A percentile compares a stretch with the other conserved stretches of the same genome.
Evolutionary conservation across 2,113 vertebrate species (phyloP).

Genomic region (Rutilus rutilus): DNA sequence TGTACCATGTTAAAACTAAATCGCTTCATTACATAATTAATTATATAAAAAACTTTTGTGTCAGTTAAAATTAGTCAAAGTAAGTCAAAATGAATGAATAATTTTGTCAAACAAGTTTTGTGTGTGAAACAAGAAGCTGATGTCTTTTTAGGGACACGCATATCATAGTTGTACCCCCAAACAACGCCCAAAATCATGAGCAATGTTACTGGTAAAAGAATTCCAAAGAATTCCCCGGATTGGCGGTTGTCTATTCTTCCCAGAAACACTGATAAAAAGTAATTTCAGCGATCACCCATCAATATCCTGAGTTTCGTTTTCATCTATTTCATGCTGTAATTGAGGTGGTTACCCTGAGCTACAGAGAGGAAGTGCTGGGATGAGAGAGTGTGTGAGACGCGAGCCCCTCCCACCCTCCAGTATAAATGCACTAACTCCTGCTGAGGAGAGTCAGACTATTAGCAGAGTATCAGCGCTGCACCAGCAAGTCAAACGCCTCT

Average conservation of each 20-base stretch:
- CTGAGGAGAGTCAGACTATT: slow-evolving; percentile 76
- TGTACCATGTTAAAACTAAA: too few species aligned
- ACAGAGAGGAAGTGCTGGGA: slow-evolving; percentile 53
- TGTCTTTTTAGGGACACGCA: neutral
- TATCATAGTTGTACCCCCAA: neutral
- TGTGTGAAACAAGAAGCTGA: neutral
- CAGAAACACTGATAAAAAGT: neutral
- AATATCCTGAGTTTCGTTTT: slow-evolving; percentile 9
- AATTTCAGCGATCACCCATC: neutral
- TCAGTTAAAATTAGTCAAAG: too few species aligned
- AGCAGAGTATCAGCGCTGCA: slow-evolving; percentile 80
- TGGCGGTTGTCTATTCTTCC: neutral
- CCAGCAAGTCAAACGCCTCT: slow-evolving; percentile 70
- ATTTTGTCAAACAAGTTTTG: too few species aligned
- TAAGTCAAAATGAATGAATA: too few species aligned
- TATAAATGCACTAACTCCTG: slow-evolving; percentile 79
- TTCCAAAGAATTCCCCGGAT: neutral
- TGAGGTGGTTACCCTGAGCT: neutral
- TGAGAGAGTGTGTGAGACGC: slow-evolving; percentile 63
- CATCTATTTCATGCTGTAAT: slow-evolving; percentile 8
- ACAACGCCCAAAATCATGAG: neutral
- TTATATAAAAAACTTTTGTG: neutral
- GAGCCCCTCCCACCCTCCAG: slow-evolving; percentile 75
- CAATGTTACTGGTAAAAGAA: neutral
- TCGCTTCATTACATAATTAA: neutral